Evolutionary conservation across 2,113 vertebrate genomes (phyloP).

Genomic region (Cairina moschata): DNA sequence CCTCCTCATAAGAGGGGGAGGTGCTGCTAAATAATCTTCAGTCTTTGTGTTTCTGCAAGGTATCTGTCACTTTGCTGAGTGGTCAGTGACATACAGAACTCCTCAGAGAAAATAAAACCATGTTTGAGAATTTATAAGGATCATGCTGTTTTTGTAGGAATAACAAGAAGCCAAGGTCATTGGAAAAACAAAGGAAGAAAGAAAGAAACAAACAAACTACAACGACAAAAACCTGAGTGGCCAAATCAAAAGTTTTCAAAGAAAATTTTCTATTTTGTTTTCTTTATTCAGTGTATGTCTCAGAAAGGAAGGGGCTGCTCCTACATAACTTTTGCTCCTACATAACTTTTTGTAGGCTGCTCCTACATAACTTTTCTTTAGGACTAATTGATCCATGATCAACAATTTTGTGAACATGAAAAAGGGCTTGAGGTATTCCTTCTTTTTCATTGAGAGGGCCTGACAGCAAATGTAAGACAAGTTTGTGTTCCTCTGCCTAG

Average conservation of each 20-base stretch:
- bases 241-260: not conserved
- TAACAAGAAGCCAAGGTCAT: not conserved
- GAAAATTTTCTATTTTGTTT: not conserved
- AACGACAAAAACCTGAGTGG: not conserved
- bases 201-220: not conserved
- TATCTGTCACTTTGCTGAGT: not conserved
- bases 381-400: not conserved
- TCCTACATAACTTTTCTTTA: not conserved
- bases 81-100: not conserved
- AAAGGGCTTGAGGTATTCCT: not conserved
- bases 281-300: not conserved
- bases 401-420: not conserved
- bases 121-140: not conserved
- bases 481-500: not conserved
- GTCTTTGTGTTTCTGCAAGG: not conserved
- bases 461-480: not conserved
- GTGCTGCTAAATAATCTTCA: not conserved
- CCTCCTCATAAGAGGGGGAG: not conserved
- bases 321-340: not conserved
- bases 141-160: not conserved
- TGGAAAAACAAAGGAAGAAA: not conserved
- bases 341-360: not conserved
- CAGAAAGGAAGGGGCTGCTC: not conserved
- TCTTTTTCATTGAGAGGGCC: not conserved
- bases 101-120: not conserved